phyloP scores from a whole-genome alignment of 2,113 vertebrate species.

The Heptranchias perlo region DNA sequence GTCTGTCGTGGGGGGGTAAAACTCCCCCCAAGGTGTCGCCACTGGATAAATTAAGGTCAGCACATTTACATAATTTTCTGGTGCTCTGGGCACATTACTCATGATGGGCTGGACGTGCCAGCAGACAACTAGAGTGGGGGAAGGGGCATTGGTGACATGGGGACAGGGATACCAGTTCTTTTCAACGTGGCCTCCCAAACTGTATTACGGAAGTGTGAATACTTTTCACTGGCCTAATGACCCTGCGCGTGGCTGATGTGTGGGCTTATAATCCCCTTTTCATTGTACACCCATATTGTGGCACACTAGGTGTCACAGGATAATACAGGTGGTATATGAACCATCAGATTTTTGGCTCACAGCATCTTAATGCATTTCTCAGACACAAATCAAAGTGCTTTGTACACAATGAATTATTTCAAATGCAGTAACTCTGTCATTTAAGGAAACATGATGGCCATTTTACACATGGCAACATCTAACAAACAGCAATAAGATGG shows the following conservation, averaged over 20 bases:
- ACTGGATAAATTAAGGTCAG: no score
- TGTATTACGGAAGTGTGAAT: not conserved
- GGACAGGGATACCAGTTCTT: not conserved
- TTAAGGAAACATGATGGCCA: not conserved
- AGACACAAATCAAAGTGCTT: not conserved
- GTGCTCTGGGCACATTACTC: not conserved
- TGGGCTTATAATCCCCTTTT: not conserved
- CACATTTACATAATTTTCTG: not conserved
- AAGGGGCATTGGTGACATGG: not conserved
- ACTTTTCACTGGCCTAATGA: not conserved
- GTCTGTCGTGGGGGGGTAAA: no score
- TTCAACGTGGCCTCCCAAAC: not conserved
- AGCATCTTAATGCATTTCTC: not conserved
- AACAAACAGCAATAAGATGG: not conserved
- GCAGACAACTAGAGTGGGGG: not conserved
- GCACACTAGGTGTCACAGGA: not conserved
- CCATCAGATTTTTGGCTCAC: not conserved
- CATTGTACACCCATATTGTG: not conserved
- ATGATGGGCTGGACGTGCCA: not conserved
- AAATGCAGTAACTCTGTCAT: not conserved
- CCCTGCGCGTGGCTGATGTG: no score
- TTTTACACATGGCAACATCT: not conserved
- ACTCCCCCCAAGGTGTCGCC: no score
- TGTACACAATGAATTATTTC: not conserved
- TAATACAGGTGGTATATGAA: not conserved